Conservation (phyloP, 2,888 invertebrate species). For the Lumbricus terrestris region DNA sequence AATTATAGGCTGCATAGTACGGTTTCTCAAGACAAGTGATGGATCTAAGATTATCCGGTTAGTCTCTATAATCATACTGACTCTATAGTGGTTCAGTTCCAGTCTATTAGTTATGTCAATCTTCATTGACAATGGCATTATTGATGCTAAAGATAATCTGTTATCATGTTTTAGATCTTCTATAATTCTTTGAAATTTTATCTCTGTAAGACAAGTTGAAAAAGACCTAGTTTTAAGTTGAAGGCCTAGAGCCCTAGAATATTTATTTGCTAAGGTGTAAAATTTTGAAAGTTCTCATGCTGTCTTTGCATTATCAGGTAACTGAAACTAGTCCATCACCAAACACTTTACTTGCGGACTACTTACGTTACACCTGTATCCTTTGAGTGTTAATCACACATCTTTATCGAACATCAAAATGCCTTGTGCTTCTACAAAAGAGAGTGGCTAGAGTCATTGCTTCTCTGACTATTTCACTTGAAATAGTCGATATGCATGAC, state of each 20-base stretch:
- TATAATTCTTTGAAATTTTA: neutral
- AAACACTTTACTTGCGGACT: slow-evolving; percentile 21
- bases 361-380: slow-evolving; percentile 33
- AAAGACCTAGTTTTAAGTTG: neutral
- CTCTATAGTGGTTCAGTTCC: too few relatives aligned
- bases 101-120: neutral
- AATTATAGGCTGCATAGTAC: too few relatives aligned
- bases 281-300: neutral
- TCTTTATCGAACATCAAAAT: neutral
- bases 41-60: too few relatives aligned
- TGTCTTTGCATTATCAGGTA: slow-evolving; percentile 23
- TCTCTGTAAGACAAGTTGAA: neutral
- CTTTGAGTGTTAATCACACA: neutral
- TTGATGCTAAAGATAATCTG: too few relatives aligned
- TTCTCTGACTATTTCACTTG: too few relatives aligned
- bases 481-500: too few relatives aligned
- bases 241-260: too few relatives aligned
- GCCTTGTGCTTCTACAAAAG: too few relatives aligned
- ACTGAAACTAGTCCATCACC: slow-evolving; percentile 28
- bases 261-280: neutral
- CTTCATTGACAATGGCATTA: neutral
- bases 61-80: too few relatives aligned
- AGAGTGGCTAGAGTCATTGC: too few relatives aligned
- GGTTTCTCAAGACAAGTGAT: too few relatives aligned
- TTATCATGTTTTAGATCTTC: too few relatives aligned